Base-by-base conservation (phyloP, 2,888 invertebrate genomes). In the Volucella inanis region DNA sequence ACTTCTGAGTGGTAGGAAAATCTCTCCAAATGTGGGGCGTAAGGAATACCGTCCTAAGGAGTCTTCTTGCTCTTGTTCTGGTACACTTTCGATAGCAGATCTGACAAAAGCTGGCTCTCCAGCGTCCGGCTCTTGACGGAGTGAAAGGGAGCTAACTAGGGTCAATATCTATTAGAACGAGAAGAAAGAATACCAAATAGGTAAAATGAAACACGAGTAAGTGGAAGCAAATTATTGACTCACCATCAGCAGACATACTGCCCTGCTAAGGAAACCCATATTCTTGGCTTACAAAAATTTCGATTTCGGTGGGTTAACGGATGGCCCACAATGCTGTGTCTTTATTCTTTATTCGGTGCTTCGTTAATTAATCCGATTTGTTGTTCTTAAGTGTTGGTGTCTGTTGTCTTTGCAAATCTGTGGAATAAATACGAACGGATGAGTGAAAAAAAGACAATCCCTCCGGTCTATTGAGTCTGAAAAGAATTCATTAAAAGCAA, bases 1-100 rank as follows among this genome's bases (percentile, higher is more conserved):
- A 61, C 94, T 93, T 79, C 97, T 93, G 78, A 97, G 92, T 0
- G 97, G 97, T 64, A 95, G 89, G 79, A 91, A 91, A 2, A 89
- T 82, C 6, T 92, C 91, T 0, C 92, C 92, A 77, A 90, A 91
- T 2, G 89, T 88, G 14, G 91, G 89, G 6, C 89, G 88, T 12
- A 89, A 39, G 6, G 90, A 90, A 52, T 88, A 89, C 43, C 90
- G 89, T 65, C 89, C 88, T 4, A 89, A 76, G 9, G 77, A 49
- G 38, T 87, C 87, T n/a, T 88, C 89, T 43, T 89, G 87, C 22
- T 88, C 82, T 15, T 86, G 67, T 52, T 82, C 65, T 0, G 91
- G 90, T 41, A 90, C 87, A 81, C 91, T 92, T 81, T 92, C 92
- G 14, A 92, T 91, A 2, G 92, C 91, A 0, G 91, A 89, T 2